These are phyloP conservation scores for Aphidius colemani DNA, from an alignment of 2,888 invertebrate genomes.

Conservation along the genomic window DNA sequence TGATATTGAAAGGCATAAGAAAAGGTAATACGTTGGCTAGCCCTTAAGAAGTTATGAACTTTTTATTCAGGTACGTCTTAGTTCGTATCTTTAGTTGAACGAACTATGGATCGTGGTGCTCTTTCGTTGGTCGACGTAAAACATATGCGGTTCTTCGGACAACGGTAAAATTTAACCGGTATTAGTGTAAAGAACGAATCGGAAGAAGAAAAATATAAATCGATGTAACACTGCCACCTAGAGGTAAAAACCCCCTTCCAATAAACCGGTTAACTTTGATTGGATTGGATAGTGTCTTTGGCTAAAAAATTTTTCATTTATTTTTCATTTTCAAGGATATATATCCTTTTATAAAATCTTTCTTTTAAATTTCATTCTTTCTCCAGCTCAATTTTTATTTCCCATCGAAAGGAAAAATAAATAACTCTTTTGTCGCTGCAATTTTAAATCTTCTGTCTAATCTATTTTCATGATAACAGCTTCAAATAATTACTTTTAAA, in stretches of 20 bases:
- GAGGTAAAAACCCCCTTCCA: conserved; percentile 50
- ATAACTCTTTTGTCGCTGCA: no score
- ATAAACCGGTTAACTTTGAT: conserved; percentile 14
- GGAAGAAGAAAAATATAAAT: conserved; percentile 25
- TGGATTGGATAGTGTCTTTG: no score
- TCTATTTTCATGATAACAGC: no score
- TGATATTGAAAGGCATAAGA: background rate
- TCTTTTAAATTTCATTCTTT: no score
- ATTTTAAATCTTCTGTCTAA: no score
- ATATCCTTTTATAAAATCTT: no score
- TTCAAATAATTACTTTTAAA: no score
- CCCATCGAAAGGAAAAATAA: no score
- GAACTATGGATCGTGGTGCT: conserved; percentile 46
- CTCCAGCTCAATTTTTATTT: no score
- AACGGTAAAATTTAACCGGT: conserved; percentile 42
- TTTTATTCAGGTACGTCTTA: conserved; percentile 41
- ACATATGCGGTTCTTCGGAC: conserved; percentile 31
- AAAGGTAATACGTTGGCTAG: background rate
- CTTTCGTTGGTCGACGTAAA: conserved; percentile 26
- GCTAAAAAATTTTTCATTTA: no score
- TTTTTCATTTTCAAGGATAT: no score
- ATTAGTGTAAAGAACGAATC: conserved; percentile 7
- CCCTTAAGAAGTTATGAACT: conserved; percentile 43
- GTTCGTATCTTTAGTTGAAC: conserved; percentile 46
- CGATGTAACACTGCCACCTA: conserved; percentile 54